phyloP scores from a whole-genome alignment of 2,113 vertebrate species.

The Acrocephalus kingi region DNA sequence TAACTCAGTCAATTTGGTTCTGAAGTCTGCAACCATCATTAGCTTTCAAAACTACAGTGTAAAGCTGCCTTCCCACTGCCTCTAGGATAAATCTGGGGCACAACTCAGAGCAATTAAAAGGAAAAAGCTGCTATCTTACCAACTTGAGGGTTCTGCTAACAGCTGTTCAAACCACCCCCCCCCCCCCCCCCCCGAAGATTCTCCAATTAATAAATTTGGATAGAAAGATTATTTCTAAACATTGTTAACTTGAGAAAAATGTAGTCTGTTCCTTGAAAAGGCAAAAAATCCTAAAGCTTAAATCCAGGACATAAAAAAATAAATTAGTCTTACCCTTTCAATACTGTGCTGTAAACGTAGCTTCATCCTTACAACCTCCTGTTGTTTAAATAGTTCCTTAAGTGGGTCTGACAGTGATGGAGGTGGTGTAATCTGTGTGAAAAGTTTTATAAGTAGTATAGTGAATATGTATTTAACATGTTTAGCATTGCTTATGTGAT shows the following conservation, averaged over 20 bases:
- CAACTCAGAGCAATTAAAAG: not conserved
- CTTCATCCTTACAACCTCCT: slow-evolving; percentile 98
- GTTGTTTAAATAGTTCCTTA: slow-evolving; percentile 97
- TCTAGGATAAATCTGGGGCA: not conserved
- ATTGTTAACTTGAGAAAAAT: not conserved
- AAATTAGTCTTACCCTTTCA: slow-evolving; percentile 84
- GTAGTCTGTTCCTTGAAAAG: not conserved
- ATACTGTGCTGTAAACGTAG: slow-evolving; percentile 97
- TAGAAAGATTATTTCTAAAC: not conserved
- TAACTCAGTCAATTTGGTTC: not conserved
- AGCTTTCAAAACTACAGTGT: not conserved
- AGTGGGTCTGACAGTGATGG: slow-evolving; percentile 94
- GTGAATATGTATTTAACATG: not conserved
- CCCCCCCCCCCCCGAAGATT: not conserved
- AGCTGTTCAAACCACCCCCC: not conserved
- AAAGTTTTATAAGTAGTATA: not conserved
- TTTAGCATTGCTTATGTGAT: not conserved
- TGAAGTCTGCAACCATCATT: not conserved
- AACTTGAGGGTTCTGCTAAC: not conserved
- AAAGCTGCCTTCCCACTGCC: not conserved
- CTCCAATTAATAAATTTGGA: not conserved
- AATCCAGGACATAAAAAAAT: not conserved
- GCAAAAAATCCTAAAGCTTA: not conserved
- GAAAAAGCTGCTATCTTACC: not conserved
- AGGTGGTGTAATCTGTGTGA: slow-evolving; percentile 91